Base-by-base conservation (phyloP, 2,797 vertebrate species). In the Onychomys leucogaster region DNA sequence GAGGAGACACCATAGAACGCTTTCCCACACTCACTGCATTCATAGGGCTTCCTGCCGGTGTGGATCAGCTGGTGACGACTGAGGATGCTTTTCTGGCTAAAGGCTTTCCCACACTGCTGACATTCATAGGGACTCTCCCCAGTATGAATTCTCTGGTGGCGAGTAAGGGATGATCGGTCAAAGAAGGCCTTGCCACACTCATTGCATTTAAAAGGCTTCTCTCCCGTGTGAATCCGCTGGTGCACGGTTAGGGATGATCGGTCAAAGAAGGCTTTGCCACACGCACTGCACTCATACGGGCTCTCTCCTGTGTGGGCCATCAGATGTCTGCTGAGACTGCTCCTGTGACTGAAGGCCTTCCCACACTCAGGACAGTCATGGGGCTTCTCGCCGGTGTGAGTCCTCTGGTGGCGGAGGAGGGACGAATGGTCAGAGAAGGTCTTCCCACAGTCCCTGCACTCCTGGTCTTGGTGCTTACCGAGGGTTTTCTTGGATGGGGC, bases 191-290 rank as follows among this genome's bases (percentile, higher is more conserved):
- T 98, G 9, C 97, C 97, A 77, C 98, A 98, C 61, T 98, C 97
- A 0, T 17, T 92, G 90, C 98, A 98, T 57, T 96, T 96, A 63
- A 98, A 98, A 16, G 98, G 98, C 59, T 98, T 98, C 94, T 98
- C 98, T 63, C 98, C 98, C 0, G 97, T 98, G 85, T 98, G 98
- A 63, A 98, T 98, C 80, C 98, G 96, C 98, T 99, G 98, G 92
- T 99, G 99, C 89, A 98, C 97, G 2, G 96, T 97, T 17, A 98
- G 86, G 49, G 97, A 98, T 0, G 98, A 98, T 0, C 96, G 95
- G 76, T 98, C 98, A 0, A 97, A 98, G 94, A 98, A 98, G 49
- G 97, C 93, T 90, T 97, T 98, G 34, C 97, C 90, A 27, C 98
- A 98, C 0, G 25, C 95, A 0, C 8, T 84, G 59, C 98, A 98